These are phyloP conservation scores for Glaucopsyche alexis DNA, from an alignment of 2,888 invertebrate species.

Conservation along the genomic window DNA sequence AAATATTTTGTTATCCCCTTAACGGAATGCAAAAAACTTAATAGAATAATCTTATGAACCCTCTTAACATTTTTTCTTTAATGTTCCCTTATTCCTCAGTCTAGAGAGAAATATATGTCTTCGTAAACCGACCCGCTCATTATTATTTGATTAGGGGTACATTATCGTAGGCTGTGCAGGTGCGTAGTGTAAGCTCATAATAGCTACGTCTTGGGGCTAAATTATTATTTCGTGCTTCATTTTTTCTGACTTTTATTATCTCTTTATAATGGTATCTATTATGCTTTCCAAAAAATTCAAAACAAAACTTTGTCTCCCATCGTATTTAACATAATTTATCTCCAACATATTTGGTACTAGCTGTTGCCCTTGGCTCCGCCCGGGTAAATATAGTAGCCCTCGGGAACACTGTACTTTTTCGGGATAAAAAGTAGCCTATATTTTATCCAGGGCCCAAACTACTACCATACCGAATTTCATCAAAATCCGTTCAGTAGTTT, in stretches of 20 bases:
- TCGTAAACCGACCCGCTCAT: conserved; percentile 31
- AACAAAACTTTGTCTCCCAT: background rate
- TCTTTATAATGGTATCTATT: conserved; percentile 35
- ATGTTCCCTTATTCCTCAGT: background rate
- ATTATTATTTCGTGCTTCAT: conserved; percentile 16
- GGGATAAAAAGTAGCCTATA: no score
- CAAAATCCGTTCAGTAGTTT: no score
- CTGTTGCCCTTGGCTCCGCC: no score
- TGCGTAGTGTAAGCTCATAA: conserved; percentile 29
- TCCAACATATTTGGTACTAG: no score
- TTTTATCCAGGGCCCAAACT: no score
- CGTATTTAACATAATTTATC: background rate
- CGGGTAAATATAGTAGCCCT: no score
- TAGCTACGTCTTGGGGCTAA: conserved; percentile 9
- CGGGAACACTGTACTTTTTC: no score
- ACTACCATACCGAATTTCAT: no score
- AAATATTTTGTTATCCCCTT: background rate
- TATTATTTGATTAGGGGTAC: conserved; percentile 37
- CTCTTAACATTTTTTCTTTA: conserved; percentile 18
- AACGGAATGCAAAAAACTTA: conserved; percentile 23
- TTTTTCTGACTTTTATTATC: conserved; percentile 15
- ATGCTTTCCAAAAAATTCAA: background rate
- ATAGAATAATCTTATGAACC: background rate
- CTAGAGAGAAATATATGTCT: conserved; percentile 19
- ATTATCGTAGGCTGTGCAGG: conserved; percentile 29